Conservation (phyloP, 2,888 invertebrate genomes). For the Lysandra coridon region DNA sequence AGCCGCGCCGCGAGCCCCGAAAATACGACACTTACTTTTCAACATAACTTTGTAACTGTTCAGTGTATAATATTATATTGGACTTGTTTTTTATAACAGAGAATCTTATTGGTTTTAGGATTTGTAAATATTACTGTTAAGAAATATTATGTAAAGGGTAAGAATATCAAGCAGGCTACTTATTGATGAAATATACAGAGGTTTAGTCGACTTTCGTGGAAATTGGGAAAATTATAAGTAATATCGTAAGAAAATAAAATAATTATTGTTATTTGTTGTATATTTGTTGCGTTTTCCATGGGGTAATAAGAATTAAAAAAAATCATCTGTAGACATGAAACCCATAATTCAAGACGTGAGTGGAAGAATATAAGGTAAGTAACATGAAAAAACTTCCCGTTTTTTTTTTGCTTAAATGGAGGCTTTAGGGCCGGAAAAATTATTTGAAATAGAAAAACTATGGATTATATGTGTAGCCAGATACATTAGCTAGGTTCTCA, state of each 20-base stretch:
- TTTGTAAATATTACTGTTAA: background rate
- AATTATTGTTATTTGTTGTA: no score
- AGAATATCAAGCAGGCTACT: background rate
- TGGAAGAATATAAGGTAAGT: no score
- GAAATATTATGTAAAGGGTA: background rate
- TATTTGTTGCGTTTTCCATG: no score
- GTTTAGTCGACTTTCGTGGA: background rate
- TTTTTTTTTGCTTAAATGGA: no score
- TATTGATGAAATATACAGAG: background rate
- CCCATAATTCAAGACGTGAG: background rate
- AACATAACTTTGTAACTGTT: background rate
- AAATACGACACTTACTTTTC: slow-evolving; percentile 12
- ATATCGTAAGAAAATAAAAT: background rate
- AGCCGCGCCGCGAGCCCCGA: background rate
- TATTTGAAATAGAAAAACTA: no score
- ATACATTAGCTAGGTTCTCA: no score
- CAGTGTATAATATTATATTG: background rate
- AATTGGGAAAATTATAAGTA: background rate
- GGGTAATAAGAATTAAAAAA: no score
- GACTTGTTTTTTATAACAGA: background rate
- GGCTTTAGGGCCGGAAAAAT: no score
- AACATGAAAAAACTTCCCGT: no score
- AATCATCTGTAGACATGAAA: background rate
- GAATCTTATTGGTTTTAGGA: background rate
- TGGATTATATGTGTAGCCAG: no score